These are phyloP conservation scores for Larimichthys crocea DNA, from an alignment of 2,113 vertebrate species.

Conservation along the genomic window DNA sequence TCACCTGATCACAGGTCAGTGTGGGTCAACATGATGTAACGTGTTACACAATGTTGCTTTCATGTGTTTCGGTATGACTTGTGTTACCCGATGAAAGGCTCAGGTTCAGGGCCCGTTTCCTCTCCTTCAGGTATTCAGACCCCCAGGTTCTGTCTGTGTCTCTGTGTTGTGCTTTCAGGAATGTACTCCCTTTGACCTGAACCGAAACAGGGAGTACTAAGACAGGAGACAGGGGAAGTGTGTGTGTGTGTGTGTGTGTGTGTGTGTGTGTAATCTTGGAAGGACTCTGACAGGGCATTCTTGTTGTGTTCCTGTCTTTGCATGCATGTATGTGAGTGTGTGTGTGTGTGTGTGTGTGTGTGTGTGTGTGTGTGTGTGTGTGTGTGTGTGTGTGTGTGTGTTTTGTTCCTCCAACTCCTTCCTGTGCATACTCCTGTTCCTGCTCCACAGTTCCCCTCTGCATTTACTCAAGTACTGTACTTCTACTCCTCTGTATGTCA, in stretches of 20 bases:
- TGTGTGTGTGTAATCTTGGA: slow-evolving; percentile 42
- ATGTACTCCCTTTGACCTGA: slow-evolving; percentile 66
- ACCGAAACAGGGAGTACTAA: slow-evolving; percentile 5
- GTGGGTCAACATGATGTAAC: too few species aligned
- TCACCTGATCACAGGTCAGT: too few species aligned
- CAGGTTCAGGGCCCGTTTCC: slow-evolving; percentile 33
- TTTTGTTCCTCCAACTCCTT: slow-evolving; percentile 5
- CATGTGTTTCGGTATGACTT: background rate
- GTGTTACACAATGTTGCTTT: too few species aligned
- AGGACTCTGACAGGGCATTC: slow-evolving; percentile 48
- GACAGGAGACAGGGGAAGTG: slow-evolving; percentile 25
- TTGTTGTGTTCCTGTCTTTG: slow-evolving; percentile 56
- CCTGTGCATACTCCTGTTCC: too few species aligned
- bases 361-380: background rate
- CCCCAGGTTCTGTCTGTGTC: slow-evolving; percentile 26
- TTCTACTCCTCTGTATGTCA: background rate
- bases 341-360: background rate
- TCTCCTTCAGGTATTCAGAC: slow-evolving; percentile 2
- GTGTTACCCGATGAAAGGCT: background rate
- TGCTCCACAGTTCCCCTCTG: too few species aligned
- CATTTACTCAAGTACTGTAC: too few species aligned
- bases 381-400: background rate
- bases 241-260: slow-evolving; percentile 41
- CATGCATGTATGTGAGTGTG: background rate
- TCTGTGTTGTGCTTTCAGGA: slow-evolving; percentile 59